These are phyloP conservation scores for Periphyllus acericola DNA, from an alignment of 2,888 invertebrate genomes.

Conservation along the genomic window DNA sequence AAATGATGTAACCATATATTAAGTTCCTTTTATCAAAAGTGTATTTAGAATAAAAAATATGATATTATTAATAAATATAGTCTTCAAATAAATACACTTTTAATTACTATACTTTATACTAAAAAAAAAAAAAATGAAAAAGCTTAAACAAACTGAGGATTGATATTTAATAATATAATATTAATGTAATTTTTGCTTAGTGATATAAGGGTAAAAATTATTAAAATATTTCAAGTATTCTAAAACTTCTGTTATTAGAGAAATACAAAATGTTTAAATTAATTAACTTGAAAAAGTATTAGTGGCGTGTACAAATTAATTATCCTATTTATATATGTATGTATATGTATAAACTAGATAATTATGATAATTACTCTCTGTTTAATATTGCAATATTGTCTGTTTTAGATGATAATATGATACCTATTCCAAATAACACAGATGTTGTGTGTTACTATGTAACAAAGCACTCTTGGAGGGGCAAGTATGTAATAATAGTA, in stretches of 20 bases:
- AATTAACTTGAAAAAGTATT: neutral
- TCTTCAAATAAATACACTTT: no score
- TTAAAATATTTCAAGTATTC: neutral
- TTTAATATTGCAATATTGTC: slow-evolving; percentile 43
- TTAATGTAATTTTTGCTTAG: neutral
- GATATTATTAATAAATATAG: no score
- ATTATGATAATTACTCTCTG: slow-evolving; percentile 1
- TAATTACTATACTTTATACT: no score
- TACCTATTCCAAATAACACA: slow-evolving; percentile 64
- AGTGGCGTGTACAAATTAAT: neutral
- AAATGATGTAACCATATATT: no score
- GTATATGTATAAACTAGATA: neutral
- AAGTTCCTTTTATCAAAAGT: no score
- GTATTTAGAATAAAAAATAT: no score
- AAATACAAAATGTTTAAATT: neutral
- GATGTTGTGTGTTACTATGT: slow-evolving; percentile 97
- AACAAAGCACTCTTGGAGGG: slow-evolving; percentile 98
- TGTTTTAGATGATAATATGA: slow-evolving; percentile 63
- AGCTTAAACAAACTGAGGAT: neutral
- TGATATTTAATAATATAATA: neutral
- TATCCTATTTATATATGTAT: neutral
- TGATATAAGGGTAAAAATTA: neutral
- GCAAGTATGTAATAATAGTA: slow-evolving; percentile 76
- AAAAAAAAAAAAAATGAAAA: no score
- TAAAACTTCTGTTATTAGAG: neutral